phyloP scores from a whole-genome alignment of 2,888 invertebrate genomes.

The Agapetus fuscipes region DNA sequence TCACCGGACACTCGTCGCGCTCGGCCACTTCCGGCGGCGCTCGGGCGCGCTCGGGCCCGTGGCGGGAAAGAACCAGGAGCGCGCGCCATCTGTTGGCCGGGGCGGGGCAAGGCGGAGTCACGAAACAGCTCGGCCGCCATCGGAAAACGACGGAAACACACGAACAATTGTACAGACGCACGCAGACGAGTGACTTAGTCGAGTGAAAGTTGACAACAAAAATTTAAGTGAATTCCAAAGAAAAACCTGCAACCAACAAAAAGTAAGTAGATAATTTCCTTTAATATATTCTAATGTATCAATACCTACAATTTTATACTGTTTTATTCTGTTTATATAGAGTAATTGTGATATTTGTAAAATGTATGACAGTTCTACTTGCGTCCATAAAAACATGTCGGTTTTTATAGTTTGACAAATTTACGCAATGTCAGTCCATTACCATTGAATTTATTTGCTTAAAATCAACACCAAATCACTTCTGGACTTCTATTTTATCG shows the following conservation, averaged over 20 bases:
- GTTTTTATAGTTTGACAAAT: slow-evolving; percentile 3
- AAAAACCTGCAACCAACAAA: too few species aligned
- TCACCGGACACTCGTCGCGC: slow-evolving; percentile 17
- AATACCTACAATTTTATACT: too few species aligned
- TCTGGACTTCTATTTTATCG: too few species aligned
- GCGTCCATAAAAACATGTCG: slow-evolving; percentile 17
- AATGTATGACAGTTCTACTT: slow-evolving; percentile 18
- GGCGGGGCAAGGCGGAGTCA: slow-evolving; percentile 13
- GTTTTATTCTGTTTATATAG: too few species aligned
- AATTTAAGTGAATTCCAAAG: too few species aligned
- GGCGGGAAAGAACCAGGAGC: slow-evolving; percentile 13
- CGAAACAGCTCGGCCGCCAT: slow-evolving; percentile 2
- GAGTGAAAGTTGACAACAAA: too few species aligned
- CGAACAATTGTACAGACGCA: slow-evolving; percentile 10
- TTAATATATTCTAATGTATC: too few species aligned
- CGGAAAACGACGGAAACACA: background rate
- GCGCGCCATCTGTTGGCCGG: slow-evolving; percentile 10
- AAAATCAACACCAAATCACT: too few species aligned
- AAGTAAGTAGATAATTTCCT: too few species aligned
- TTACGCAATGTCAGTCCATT: slow-evolving; percentile 8
- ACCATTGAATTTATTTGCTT: too few species aligned
- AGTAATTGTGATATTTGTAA: background rate
- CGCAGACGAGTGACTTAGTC: slow-evolving; percentile 1
- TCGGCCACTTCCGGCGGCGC: slow-evolving; percentile 14
- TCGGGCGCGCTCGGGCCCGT: slow-evolving; percentile 13